Base-by-base conservation (phyloP, 2,888 invertebrate species). In the Drepanosiphum platanoidis region DNA sequence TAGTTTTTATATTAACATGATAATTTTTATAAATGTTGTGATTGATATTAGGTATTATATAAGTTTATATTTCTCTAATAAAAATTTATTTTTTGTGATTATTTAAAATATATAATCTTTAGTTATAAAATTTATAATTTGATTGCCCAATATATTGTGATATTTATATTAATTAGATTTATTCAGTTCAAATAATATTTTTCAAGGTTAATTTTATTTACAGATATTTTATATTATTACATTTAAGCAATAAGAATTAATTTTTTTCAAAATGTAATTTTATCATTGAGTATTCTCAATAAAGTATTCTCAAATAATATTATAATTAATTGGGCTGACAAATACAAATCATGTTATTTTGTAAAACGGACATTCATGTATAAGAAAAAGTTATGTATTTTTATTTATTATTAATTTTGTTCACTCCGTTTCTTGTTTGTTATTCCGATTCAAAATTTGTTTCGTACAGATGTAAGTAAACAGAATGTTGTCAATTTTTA, bases 401-500 rank as follows among this genome's bases (percentile, higher is more conserved):
- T 30, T 70, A 3, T 81, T n/a, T 36, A 18, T 61, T 84, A 30
- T 75, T 27, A 46, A 34, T 36, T 68, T 68, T 75, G 52, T 84
- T 84, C 77, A 84, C 77, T 84, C 84, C 52, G 84, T 84, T 77
- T 77, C 36, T 52, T 75, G 32, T 52, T 42, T 77, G 18, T 66
- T 61, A 34, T 68, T n/a, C 30, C 46, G 83, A 39, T 46, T 66
- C 34, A 46, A 83, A 42, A 36, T 68, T 58, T 84, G 84, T 84
- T 58, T 68, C 36, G 39, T 84, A 84, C 32, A 52, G 22, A 39
- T 81, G 39, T 84, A 84, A 77, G 32, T 52, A 39, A 75, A 58
- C 70, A 70, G 52, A 68, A 84, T 70, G 72, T 74, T 72, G 66
- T 74, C 61, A 52, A 77, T 77, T 84, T 84, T 84, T 77, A 84